Evolutionary conservation across 2,888 invertebrate species (phyloP), one percentile per base, ranked within the genome.

Genomic region (Oscheius myriophilus): DNA sequence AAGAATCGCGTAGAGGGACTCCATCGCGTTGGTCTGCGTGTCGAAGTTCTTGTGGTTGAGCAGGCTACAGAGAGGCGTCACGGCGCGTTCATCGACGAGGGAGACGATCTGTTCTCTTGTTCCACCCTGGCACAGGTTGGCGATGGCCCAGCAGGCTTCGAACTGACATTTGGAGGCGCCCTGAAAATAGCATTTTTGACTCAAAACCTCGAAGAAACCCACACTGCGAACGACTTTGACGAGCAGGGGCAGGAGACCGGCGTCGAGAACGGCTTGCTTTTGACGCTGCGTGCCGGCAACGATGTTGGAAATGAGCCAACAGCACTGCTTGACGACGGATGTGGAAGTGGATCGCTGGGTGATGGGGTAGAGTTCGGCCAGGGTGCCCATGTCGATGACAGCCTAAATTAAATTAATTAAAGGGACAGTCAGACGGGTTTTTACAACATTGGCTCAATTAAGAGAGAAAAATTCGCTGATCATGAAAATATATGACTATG

Each of bases 71-170:
- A 85, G 64, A 1, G 72, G 76, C 9, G 74, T 70, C 16, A 84
- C 61, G 11, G 70, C 75, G 14, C 72, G 70, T 52, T 74, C 75
- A 14, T 67, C 49, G 9, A 76, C 57, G 69, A 86, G 59, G 2
- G 74, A 57, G 39, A 73, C 43, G 18, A 86, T 72, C 69, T 84
- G 84, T 23, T 62, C 55, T 12, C 69, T 41, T 3, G 72, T 76
- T 55, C 76, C 75, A 16, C 76, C 80, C 63, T 77, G 76, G 1
- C 72, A 74, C 43, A 98, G 57, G 55, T 81, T 81, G 33, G 96
- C 97, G 66, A 98, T 88, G 0, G 95, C 95, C 97, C 97, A 98
- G 0, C 96, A 92, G 0, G 96, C 93, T 88, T 97, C 97, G 88
- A 96, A 96, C 88, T 97, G 88, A 21, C 89, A 81, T 54, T 88